These are phyloP conservation scores for Prorops nasuta DNA, from an alignment of 1,140 invertebrate species.

Conservation along the genomic window DNA sequence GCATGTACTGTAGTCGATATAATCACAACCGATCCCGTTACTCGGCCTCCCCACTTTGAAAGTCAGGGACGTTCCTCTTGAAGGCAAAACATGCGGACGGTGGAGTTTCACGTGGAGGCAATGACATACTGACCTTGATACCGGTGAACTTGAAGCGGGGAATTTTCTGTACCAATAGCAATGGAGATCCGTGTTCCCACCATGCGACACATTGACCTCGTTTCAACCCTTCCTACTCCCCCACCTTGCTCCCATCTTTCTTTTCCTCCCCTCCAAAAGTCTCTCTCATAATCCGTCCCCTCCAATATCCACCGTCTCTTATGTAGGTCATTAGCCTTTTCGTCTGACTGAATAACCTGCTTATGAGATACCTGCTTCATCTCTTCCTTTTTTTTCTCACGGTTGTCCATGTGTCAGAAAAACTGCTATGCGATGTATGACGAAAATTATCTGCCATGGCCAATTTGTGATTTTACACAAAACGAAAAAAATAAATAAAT, in stretches of 20 bases:
- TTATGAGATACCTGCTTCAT: constrained; percentile 5
- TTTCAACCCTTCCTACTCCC: constrained; percentile 29
- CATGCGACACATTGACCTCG: constrained; percentile 28
- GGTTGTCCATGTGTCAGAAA: neutral
- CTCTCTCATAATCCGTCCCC: constrained; percentile 6
- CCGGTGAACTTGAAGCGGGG: constrained; percentile 3
- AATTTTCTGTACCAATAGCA: constrained; percentile 28
- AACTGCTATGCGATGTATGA: neutral
- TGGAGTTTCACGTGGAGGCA: constrained; percentile 26
- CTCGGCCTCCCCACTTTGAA: constrained; percentile 12
- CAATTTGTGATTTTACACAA: neutral
- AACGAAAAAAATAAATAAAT: constrained; percentile 8
- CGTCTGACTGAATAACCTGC: constrained; percentile 26
- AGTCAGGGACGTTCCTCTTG: neutral
- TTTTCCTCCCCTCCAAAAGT: constrained; percentile 6
- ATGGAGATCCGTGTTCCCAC: constrained; percentile 21
- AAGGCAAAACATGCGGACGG: constrained; percentile 7
- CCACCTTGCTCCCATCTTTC: constrained; percentile 13
- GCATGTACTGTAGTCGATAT: neutral
- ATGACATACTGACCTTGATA: constrained; percentile 45
- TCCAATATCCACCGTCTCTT: constrained; percentile 14
- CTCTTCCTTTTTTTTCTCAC: neutral
- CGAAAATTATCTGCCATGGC: neutral
- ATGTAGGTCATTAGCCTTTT: constrained; percentile 31
- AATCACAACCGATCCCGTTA: constrained; percentile 45